A percentile compares a stretch with the other conserved stretches of the same genome.
These are phyloP conservation scores for Florisuga fusca DNA, from an alignment of 2,797 vertebrate genomes.

Conservation along the genomic window DNA sequence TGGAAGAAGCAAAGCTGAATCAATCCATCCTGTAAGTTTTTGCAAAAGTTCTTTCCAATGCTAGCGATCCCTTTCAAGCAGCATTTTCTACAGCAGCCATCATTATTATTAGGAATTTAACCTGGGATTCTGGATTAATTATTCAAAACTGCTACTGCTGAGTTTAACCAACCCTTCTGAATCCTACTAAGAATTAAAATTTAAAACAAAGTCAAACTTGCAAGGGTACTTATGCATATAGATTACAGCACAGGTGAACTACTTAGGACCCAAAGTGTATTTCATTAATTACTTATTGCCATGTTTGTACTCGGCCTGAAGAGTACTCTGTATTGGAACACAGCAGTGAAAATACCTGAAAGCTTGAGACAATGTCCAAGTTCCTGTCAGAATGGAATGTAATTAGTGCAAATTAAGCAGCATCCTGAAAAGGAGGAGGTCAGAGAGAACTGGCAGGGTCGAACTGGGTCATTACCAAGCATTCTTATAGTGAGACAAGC, in stretches of 20 bases:
- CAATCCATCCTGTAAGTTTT: accelerated
- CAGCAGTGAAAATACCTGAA: constrained; percentile 74
- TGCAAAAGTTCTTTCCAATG: background rate
- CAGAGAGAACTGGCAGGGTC: constrained; percentile 87
- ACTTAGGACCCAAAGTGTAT: background rate
- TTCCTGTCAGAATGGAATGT: constrained; percentile 95
- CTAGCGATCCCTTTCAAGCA: background rate
- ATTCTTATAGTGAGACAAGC: constrained; percentile 23
- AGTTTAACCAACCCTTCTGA: background rate
- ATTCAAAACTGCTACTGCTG: background rate
- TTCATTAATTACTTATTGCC: background rate
- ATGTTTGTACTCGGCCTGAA: background rate
- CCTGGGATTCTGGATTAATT: background rate
- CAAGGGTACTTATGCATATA: background rate
- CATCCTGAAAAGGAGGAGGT: constrained; percentile 86
- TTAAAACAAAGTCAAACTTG: background rate
- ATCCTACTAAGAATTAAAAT: background rate
- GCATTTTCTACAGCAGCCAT: background rate
- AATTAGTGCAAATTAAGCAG: constrained; percentile 95
- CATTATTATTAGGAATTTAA: background rate
- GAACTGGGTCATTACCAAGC: constrained; percentile 80
- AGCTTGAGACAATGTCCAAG: constrained; percentile 84
- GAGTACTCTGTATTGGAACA: background rate
- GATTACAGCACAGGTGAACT: background rate
- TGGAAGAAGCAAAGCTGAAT: background rate